These are phyloP conservation scores for Holacanthus passer DNA, from an alignment of 2,113 vertebrate species.

Conservation along the genomic window DNA sequence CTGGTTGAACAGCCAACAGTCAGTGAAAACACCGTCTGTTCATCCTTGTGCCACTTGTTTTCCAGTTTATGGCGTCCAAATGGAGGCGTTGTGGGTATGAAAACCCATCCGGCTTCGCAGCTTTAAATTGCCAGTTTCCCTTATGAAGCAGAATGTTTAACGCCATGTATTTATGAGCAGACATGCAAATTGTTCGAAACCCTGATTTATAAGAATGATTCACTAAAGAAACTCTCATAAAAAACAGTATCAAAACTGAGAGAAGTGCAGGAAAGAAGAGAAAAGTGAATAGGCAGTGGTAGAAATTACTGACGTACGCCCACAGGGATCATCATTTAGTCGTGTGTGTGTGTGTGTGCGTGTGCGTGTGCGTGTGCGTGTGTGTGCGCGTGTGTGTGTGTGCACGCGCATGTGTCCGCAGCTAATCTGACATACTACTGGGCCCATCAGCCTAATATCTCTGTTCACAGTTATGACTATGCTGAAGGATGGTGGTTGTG, in stretches of 20 bases:
- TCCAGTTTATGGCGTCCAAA: conserved; percentile 31
- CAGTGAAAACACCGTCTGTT: conserved; percentile 48
- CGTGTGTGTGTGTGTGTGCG: no score
- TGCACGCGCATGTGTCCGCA: no score
- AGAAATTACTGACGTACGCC: no score
- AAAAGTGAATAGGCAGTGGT: background rate
- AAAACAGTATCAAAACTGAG: background rate
- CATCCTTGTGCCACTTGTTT: conserved; percentile 33
- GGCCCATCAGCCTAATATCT: no score
- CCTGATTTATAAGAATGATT: background rate
- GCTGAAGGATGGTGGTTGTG: no score
- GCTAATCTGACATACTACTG: no score
- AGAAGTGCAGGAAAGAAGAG: no score
- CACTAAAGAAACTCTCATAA: background rate
- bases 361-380: no score
- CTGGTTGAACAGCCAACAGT: conserved; percentile 47
- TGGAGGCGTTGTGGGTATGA: background rate
- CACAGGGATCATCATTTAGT: no score
- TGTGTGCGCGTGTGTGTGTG: no score
- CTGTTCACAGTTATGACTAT: no score
- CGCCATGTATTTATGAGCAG: background rate
- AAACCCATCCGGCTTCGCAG: background rate
- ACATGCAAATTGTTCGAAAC: background rate
- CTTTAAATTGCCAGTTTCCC: background rate
- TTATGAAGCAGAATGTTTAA: background rate